Percentiles rank a stretch among this genome's conserved stretches.
These are phyloP conservation scores for Etheostoma nigrum DNA, from an alignment of 2,797 vertebrate species.

Conservation along the genomic window DNA sequence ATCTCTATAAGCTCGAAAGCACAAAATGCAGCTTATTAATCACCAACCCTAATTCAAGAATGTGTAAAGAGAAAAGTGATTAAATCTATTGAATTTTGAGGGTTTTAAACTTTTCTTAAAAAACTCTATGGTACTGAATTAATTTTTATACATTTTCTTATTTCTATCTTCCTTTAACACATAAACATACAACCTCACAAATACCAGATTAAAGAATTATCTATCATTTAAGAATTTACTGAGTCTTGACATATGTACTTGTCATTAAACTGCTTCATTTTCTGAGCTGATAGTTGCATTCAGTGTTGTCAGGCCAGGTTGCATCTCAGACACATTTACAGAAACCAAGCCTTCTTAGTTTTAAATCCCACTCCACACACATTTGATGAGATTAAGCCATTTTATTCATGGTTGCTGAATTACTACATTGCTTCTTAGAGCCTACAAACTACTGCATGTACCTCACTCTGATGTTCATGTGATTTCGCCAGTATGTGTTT, in stretches of 20 bases:
- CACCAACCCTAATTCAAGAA: constrained; percentile 4
- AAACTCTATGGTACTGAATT: constrained; percentile 27
- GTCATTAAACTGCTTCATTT: constrained; percentile 45
- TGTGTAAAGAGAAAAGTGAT: constrained; percentile 19
- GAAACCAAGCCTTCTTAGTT: constrained; percentile 2
- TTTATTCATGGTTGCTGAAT: constrained; percentile 23
- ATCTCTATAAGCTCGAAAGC: background rate
- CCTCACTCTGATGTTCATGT: background rate
- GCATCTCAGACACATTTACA: constrained; percentile 13
- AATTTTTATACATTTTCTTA: constrained; percentile 28
- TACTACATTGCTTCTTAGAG: background rate
- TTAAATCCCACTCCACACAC: constrained; percentile 6
- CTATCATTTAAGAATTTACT: constrained; percentile 55
- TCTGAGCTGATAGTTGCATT: constrained; percentile 41
- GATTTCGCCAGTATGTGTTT: constrained; percentile 15
- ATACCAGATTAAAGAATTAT: constrained; percentile 43
- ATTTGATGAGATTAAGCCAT: constrained; percentile 3
- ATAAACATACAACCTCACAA: background rate
- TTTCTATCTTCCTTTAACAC: background rate
- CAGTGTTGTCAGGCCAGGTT: constrained; percentile 10
- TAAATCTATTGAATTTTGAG: constrained; percentile 20
- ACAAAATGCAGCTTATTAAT: constrained; percentile 17
- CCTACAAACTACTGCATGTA: constrained; percentile 4
- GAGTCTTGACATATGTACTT: constrained; percentile 24
- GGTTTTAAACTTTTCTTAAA: constrained; percentile 40